A percentile compares a stretch with the other conserved stretches of the same genome.
Evolutionary conservation across 1,140 invertebrate species (phyloP).

Genomic region (Hylyphantes graminicola): DNA sequence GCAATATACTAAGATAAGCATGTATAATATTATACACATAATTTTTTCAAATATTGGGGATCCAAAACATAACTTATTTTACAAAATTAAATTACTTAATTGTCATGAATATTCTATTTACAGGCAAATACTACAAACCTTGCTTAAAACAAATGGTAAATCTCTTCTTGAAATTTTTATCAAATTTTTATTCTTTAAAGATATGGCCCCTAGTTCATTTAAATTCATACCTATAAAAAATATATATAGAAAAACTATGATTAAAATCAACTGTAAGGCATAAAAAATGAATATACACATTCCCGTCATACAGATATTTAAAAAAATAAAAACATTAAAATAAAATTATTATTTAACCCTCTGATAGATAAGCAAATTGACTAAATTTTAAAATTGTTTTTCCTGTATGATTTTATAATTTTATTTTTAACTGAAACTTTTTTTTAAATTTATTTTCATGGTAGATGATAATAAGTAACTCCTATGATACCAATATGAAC

Average conservation of each 20-base stretch:
- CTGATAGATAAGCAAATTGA: constrained; percentile 13
- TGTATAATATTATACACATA: too few species aligned
- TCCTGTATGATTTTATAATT: background rate
- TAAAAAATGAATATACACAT: constrained; percentile 6
- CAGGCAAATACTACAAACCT: constrained; percentile 66
- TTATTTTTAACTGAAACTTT: background rate
- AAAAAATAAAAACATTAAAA: too few species aligned
- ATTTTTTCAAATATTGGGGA: too few species aligned
- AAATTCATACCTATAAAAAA: constrained; percentile 69
- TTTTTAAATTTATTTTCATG: background rate
- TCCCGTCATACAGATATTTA: too few species aligned
- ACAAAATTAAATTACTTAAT: too few species aligned
- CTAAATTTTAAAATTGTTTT: constrained; percentile 2
- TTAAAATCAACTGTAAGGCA: background rate
- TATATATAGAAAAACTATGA: background rate
- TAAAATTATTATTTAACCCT: too few species aligned
- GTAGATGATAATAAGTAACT: background rate
- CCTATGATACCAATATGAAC: constrained; percentile 78
- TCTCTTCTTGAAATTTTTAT: constrained; percentile 89
- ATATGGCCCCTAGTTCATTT: constrained; percentile 74
- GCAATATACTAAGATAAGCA: too few species aligned
- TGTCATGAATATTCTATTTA: too few species aligned
- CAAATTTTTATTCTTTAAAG: constrained; percentile 67
- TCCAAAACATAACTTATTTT: too few species aligned
- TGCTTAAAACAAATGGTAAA: constrained; percentile 80